Evolutionary conservation across 35 echinoderm and acorn worm genomes (phyloP).

Genomic region (Hemicentrotus pulcherrimus): DNA sequence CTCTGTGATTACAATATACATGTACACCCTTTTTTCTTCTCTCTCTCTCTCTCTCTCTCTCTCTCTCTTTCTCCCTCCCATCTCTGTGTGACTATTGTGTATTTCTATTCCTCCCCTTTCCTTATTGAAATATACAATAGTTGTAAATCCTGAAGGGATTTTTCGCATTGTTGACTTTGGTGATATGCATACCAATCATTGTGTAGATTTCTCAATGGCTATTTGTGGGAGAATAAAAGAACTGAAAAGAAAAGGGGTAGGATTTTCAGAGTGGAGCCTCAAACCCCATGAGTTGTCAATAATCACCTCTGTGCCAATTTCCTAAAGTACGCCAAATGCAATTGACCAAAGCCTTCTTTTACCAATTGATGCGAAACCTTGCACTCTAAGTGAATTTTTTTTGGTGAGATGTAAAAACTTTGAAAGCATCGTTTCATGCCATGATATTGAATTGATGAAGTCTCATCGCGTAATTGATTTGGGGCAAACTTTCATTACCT

Average conservation of each 20-base stretch:
- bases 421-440: no score
- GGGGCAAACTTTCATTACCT: no score
- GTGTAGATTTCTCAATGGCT: conserved; percentile 2
- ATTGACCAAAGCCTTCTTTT: no score
- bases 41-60: background rate
- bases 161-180: conserved; percentile 11
- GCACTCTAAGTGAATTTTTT: no score
- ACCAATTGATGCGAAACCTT: no score
- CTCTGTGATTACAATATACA: no score
- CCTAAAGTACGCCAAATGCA: background rate
- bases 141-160: background rate
- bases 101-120: background rate
- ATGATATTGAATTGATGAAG: no score
- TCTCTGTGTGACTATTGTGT: background rate
- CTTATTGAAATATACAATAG: background rate
- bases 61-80: background rate
- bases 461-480: no score
- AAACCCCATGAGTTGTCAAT: background rate
- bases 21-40: no score
- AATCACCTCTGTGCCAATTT: background rate
- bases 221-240: background rate
- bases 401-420: no score
- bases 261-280: background rate
- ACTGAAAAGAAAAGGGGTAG: background rate
- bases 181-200: conserved; percentile 9